Evolutionary conservation across 2,113 vertebrate genomes (phyloP).

Genomic region (Motacilla alba): DNA sequence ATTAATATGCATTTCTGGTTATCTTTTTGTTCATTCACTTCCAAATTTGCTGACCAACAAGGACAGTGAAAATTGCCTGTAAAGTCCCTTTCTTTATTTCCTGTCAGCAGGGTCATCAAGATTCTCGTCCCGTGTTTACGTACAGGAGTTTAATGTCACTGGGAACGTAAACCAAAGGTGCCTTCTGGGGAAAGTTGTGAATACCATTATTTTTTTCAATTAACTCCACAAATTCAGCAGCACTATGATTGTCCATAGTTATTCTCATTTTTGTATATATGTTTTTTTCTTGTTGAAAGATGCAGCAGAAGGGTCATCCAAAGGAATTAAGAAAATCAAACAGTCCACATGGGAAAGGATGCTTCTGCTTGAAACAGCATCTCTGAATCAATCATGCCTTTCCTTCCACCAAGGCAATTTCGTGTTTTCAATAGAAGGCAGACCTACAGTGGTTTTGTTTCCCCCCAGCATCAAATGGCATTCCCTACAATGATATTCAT

Average conservation of each 20-base stretch:
- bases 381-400: slow-evolving; percentile 32
- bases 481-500: slow-evolving; percentile 63
- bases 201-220: not conserved
- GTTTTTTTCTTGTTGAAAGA: not conserved
- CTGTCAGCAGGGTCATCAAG: slow-evolving; percentile 17
- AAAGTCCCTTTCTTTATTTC: slow-evolving; percentile 43
- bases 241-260: not conserved
- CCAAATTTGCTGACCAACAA: slow-evolving; percentile 50
- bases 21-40: slow-evolving; percentile 13
- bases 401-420: slow-evolving; percentile 54
- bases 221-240: not conserved
- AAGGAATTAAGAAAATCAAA: slow-evolving; percentile 20
- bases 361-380: not conserved
- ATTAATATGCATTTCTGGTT: slow-evolving; percentile 49
- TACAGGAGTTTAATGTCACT: not conserved
- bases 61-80: slow-evolving; percentile 48
- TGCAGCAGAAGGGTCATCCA: not conserved
- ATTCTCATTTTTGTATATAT: not conserved
- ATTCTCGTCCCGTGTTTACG: not conserved
- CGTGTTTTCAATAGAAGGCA: slow-evolving; percentile 54
- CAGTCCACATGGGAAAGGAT: not conserved
- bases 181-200: not conserved
- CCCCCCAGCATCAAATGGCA: slow-evolving; percentile 57
- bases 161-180: not conserved
- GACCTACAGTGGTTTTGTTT: slow-evolving; percentile 7